Conservation (phyloP, 2,888 invertebrate genomes). For the Phaonia tiefii region DNA sequence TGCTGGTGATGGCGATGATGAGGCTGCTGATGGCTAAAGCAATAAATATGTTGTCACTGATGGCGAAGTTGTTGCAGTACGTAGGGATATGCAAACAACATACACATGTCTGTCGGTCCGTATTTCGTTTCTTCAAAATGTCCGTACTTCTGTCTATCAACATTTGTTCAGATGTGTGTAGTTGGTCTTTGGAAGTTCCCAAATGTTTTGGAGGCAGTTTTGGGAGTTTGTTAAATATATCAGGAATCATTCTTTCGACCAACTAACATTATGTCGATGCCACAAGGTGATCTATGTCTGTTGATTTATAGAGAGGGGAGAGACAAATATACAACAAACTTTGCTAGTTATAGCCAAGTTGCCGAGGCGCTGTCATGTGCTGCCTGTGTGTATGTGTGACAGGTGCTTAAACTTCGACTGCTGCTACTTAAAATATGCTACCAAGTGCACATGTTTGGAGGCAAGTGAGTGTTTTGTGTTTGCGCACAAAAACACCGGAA, state of each 20-base stretch:
- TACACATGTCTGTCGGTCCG: not conserved
- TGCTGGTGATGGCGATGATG: slow-evolving; percentile 3
- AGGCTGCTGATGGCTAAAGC: slow-evolving; percentile 49
- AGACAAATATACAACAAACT: not conserved
- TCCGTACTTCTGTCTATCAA: not conserved
- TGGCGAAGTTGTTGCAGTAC: slow-evolving; percentile 30
- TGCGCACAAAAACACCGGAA: not conserved
- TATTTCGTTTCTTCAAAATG: not conserved
- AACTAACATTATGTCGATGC: not conserved
- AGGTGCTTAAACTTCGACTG: slow-evolving; percentile 53
- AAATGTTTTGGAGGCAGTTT: not conserved
- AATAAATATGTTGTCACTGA: slow-evolving; percentile 61
- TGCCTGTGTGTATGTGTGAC: slow-evolving; percentile 2
- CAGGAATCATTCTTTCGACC: not conserved
- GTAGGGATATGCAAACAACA: slow-evolving; percentile 7
- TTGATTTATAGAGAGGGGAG: not conserved
- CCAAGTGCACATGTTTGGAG: slow-evolving; percentile 40
- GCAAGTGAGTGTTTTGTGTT: too few relatives aligned
- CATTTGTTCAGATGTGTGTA: not conserved
- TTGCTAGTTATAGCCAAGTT: not conserved
- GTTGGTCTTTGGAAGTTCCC: not conserved
- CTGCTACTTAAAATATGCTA: slow-evolving; percentile 47
- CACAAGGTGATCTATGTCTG: not conserved
- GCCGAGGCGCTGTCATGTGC: not conserved
- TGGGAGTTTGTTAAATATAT: too few relatives aligned